These are phyloP conservation scores for Helostoma temminkii DNA, from an alignment of 2,797 vertebrate species.

Conservation along the genomic window DNA sequence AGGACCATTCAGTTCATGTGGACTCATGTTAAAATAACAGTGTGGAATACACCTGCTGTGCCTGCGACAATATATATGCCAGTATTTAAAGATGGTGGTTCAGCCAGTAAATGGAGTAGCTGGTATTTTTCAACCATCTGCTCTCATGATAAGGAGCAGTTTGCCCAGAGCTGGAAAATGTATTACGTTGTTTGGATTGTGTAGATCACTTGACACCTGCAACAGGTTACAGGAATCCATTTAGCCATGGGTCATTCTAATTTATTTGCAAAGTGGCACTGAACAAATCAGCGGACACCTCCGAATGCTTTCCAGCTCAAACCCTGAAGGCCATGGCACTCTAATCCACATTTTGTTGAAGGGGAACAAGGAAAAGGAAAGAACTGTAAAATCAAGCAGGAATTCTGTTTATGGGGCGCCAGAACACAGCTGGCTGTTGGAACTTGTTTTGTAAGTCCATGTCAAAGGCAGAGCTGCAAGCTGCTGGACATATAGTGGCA, in stretches of 20 bases:
- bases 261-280: slow-evolving; percentile 21
- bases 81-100: slow-evolving; percentile 1
- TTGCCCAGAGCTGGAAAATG: slow-evolving; percentile 23
- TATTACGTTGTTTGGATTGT: not conserved
- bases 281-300: slow-evolving; percentile 22
- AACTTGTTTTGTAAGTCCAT: slow-evolving; percentile 59
- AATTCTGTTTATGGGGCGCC: slow-evolving; percentile 78
- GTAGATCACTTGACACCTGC: slow-evolving; percentile 9
- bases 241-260: slow-evolving; percentile 19
- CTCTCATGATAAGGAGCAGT: slow-evolving; percentile 30
- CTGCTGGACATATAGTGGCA: slow-evolving; percentile 48
- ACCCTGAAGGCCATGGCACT: slow-evolving; percentile 20
- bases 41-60: slow-evolving; percentile 7
- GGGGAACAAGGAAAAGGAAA: slow-evolving; percentile 67
- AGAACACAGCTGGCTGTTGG: slow-evolving; percentile 72
- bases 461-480: slow-evolving; percentile 55
- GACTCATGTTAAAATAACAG: slow-evolving; percentile 3
- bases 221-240: slow-evolving; percentile 26
- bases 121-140: slow-evolving; percentile 26
- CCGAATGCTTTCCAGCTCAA: slow-evolving; percentile 50
- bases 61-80: slow-evolving; percentile 6
- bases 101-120: slow-evolving; percentile 1
- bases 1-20: slow-evolving; percentile 24
- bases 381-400: slow-evolving; percentile 79
- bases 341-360: slow-evolving; percentile 50